These are phyloP conservation scores for Tinea trinotella DNA, from an alignment of 2,888 invertebrate genomes.

Conservation along the genomic window DNA sequence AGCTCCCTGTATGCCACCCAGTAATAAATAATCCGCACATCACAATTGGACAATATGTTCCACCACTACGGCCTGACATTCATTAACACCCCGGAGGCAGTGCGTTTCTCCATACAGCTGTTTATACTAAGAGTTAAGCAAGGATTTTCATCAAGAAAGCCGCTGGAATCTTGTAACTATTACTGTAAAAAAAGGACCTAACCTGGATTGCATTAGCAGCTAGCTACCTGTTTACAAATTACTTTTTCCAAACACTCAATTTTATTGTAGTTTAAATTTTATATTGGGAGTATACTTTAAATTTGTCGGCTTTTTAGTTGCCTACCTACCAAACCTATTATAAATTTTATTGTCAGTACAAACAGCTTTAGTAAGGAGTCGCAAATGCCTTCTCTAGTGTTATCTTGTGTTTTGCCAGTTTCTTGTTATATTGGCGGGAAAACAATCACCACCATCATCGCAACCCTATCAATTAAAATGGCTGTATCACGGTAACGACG, in stretches of 20 bases:
- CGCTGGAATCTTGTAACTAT: no score
- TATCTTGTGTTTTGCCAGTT: slow-evolving; percentile 67
- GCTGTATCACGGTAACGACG: no score
- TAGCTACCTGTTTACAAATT: no score
- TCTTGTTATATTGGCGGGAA: slow-evolving; percentile 40
- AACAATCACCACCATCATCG: slow-evolving; percentile 44
- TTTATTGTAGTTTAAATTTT: no score
- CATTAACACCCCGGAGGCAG: slow-evolving; percentile 66
- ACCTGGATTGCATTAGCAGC: no score
- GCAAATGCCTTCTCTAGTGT: slow-evolving; percentile 45
- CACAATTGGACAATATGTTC: slow-evolving; percentile 24
- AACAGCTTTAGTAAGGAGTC: slow-evolving; percentile 30
- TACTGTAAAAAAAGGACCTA: no score
- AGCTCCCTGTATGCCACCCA: no score
- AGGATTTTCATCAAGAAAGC: no score
- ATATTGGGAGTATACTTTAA: no score
- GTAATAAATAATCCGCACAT: slow-evolving; percentile 31
- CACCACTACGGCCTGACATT: slow-evolving; percentile 67
- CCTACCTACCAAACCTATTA: no score
- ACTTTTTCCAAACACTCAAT: no score
- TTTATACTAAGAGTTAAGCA: slow-evolving; percentile 7
- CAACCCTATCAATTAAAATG: not conserved
- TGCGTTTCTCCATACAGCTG: slow-evolving; percentile 40
- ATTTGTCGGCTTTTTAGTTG: no score
- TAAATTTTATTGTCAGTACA: slow-evolving; percentile 8